Evolutionary conservation across 2,113 vertebrate genomes (phyloP).

Genomic region (Serranochromis macrocephalus): DNA sequence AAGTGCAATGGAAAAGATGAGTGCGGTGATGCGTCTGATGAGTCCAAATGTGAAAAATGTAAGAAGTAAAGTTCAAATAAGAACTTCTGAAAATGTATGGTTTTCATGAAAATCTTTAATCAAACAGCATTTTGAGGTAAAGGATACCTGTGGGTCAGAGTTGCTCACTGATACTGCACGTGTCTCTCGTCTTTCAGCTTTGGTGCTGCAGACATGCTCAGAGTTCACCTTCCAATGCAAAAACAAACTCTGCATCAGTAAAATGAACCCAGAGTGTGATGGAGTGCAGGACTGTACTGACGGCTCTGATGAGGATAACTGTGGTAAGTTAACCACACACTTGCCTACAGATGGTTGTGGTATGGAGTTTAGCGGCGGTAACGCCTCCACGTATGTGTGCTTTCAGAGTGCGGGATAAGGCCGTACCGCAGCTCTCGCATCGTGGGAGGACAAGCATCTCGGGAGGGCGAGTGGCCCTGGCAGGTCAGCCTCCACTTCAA

Average conservation of each 20-base stretch:
- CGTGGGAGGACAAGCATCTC: slow-evolving; percentile 51
- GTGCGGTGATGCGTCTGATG: slow-evolving; percentile 82
- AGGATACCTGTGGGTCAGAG: neutral
- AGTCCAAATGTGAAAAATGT: slow-evolving; percentile 75
- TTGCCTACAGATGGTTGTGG: neutral
- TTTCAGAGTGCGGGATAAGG: slow-evolving; percentile 54
- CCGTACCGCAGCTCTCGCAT: slow-evolving; percentile 57
- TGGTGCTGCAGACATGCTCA: slow-evolving; percentile 66
- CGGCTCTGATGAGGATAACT: slow-evolving; percentile 80
- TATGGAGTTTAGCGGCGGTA: neutral
- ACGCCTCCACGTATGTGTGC: neutral
- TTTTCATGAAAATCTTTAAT: neutral
- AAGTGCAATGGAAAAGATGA: slow-evolving; percentile 72
- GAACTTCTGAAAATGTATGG: neutral
- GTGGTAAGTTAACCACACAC: slow-evolving; percentile 45
- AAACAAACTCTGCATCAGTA: slow-evolving; percentile 74
- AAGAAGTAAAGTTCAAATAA: neutral
- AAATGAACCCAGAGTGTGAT: slow-evolving; percentile 86
- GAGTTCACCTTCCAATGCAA: slow-evolving; percentile 76
- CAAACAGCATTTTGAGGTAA: neutral
- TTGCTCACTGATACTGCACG: neutral
- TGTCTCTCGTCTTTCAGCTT: neutral
- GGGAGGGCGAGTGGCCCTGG: slow-evolving; percentile 70
- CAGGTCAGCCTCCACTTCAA: slow-evolving; percentile 69
- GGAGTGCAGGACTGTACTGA: slow-evolving; percentile 79